Base-by-base conservation (phyloP, 2,888 invertebrate genomes). In the Syritta pipiens region DNA sequence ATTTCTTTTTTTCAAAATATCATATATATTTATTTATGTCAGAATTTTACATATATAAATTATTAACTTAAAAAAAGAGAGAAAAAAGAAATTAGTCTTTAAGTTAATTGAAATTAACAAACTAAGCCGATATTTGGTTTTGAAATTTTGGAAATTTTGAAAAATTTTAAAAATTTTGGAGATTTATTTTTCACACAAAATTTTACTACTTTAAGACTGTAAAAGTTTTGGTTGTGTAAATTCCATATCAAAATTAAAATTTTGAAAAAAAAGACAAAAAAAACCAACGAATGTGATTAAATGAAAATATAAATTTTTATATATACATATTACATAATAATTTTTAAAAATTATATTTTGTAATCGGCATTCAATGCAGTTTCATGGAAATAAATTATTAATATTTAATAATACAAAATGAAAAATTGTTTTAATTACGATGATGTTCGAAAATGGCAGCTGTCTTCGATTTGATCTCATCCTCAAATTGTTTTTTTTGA, bases 391-490 rank as follows among this genome's bases (percentile, higher is more conserved):
- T 81, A 74, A 82, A 77, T 71, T 68, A 83, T 79, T 81, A 57
- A 62, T 81, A 77, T 75, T 74, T 74, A 74, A 76, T 81, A 82
- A 83, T 82, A 81, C 83, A 83, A 83, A 83, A 83, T 83, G 83
- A 83, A 82, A 83, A 83, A 83, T 83, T 83, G 83, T 83, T 83
- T 83, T 82, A 74, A 82, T 83, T 74, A n/a, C 28, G 24, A 49
- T 46, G 10, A 57, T 63, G 28, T 35, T 65, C 28, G 35, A 6
- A 40, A 46, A 57, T 49, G 42, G 44, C 67, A 67, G 51, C 55
- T 53, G 59, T 48, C 2, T 7, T 17, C 14, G 37, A 14, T 37
- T 7, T 17, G 17, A 17, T 7, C 37, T 37, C 37, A 37, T 14
- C 19, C 37, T 14, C 7, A 9, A 37, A 17, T 7, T 17, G 1